These are phyloP conservation scores for Orthosia gothica DNA, from an alignment of 2,888 invertebrate species.

Conservation along the genomic window DNA sequence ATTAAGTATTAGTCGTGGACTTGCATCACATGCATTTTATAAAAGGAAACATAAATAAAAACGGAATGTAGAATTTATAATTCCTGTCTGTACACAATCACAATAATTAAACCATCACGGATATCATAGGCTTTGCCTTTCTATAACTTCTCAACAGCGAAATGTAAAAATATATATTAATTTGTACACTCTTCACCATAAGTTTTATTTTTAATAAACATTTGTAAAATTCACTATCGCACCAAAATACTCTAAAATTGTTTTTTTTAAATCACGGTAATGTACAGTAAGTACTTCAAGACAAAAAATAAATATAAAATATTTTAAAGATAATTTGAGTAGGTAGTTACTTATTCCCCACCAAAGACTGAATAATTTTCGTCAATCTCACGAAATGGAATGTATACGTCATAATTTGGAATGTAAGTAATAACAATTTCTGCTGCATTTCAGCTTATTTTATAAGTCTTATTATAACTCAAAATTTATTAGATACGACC, in stretches of 20 bases:
- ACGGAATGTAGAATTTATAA: slow-evolving; percentile 91
- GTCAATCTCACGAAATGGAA: slow-evolving; percentile 82
- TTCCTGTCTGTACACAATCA: slow-evolving; percentile 89
- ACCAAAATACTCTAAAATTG: slow-evolving; percentile 89
- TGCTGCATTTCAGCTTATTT: slow-evolving; percentile 65
- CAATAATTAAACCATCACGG: slow-evolving; percentile 90
- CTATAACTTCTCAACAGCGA: slow-evolving; percentile 88
- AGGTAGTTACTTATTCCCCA: slow-evolving; percentile 85
- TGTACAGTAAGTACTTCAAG: slow-evolving; percentile 86
- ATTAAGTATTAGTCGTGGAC: slow-evolving; percentile 90
- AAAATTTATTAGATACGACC: slow-evolving; percentile 68
- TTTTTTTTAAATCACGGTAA: slow-evolving; percentile 82
- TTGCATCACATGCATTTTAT: slow-evolving; percentile 89
- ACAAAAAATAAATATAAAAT: slow-evolving; percentile 83
- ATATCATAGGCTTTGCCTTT: slow-evolving; percentile 88
- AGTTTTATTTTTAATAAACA: slow-evolving; percentile 84
- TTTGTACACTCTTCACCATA: slow-evolving; percentile 90
- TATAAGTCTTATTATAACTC: slow-evolving; percentile 69
- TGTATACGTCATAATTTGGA: slow-evolving; percentile 82
- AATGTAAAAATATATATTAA: slow-evolving; percentile 92
- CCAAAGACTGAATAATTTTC: slow-evolving; percentile 79
- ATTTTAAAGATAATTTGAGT: slow-evolving; percentile 82
- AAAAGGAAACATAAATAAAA: slow-evolving; percentile 84
- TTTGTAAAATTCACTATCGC: slow-evolving; percentile 91
- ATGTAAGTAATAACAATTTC: slow-evolving; percentile 75